phyloP scores from a whole-genome alignment of 2,113 vertebrate species.

The Cebidichthys violaceus region DNA sequence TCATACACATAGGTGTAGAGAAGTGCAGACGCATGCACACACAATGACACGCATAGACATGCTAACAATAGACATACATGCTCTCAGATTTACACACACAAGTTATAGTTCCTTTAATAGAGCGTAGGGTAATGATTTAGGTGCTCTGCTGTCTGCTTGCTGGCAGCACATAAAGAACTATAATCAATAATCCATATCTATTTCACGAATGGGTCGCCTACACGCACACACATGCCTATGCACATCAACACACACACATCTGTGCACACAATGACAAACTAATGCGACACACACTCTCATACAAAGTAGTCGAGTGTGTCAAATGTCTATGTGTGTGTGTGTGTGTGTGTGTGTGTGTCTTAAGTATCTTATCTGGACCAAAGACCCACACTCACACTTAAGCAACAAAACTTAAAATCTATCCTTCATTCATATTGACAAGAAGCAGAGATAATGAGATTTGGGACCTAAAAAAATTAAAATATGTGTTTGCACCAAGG shows the following conservation, averaged over 20 bases:
- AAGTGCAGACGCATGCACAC: conserved; percentile 38
- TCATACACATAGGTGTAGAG: conserved; percentile 24
- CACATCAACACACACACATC: neutral
- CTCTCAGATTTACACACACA: conserved; percentile 36
- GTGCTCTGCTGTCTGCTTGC: conserved; percentile 40
- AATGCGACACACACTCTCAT: conserved; percentile 1
- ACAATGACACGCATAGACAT: conserved; percentile 31
- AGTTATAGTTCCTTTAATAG: conserved; percentile 43
- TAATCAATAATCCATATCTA: conserved; percentile 80
- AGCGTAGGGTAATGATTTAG: conserved; percentile 62
- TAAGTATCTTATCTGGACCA: neutral
- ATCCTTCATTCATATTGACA: neutral
- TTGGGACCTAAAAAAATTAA: neutral
- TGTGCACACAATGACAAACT: conserved; percentile 12
- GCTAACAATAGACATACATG: conserved; percentile 44
- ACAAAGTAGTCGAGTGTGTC: conserved; percentile 8
- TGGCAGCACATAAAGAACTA: conserved; percentile 71
- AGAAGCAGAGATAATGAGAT: neutral
- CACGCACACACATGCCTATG: neutral
- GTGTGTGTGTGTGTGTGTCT: neutral
- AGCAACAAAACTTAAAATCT: neutral
- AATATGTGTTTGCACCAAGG: neutral
- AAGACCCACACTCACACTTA: neutral
- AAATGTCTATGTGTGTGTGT: neutral
- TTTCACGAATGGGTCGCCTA: conserved; percentile 51